Evolutionary conservation across 2,113 vertebrate species (phyloP).

Genomic region (Raphicerus campestris): DNA sequence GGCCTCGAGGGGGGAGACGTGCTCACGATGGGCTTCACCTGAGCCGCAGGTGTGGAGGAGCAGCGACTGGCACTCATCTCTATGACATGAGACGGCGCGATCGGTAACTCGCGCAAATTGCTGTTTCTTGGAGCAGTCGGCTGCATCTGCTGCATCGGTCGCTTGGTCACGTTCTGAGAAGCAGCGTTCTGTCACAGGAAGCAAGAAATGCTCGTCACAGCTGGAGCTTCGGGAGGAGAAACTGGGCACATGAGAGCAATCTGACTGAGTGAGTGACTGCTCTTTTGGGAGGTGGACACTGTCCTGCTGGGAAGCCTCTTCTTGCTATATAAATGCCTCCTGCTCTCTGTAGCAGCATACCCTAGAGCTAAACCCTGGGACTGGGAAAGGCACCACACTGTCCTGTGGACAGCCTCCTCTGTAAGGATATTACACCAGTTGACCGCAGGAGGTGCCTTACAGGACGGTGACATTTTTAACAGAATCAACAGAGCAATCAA

Average conservation of each 20-base stretch:
- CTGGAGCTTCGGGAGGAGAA: background rate
- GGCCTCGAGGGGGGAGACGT: constrained; percentile 60
- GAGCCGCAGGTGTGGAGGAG: constrained; percentile 80
- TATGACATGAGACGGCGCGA: constrained; percentile 85
- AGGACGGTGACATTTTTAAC: background rate
- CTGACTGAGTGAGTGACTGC: background rate
- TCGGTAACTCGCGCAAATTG: constrained; percentile 93
- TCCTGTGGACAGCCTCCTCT: background rate
- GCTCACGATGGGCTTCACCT: constrained; percentile 82
- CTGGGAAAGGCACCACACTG: fast-evolving
- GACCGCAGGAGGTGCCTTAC: background rate
- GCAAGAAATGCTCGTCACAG: background rate
- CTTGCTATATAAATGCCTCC: too few relatives aligned
- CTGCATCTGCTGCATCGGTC: constrained; percentile 88
- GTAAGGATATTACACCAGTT: background rate
- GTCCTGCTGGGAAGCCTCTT: fast-evolving
- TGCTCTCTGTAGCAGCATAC: fast-evolving
- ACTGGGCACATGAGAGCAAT: background rate
- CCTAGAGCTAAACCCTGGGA: background rate
- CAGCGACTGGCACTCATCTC: constrained; percentile 78
- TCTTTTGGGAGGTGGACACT: background rate
- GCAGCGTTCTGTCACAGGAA: constrained; percentile 81
- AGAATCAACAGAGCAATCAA: background rate
- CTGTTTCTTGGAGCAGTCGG: constrained; percentile 87
- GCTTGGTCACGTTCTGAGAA: constrained; percentile 79